Evolutionary conservation across 2,888 invertebrate genomes (phyloP).

Genomic region (Pycnomerus fuliginosus): DNA sequence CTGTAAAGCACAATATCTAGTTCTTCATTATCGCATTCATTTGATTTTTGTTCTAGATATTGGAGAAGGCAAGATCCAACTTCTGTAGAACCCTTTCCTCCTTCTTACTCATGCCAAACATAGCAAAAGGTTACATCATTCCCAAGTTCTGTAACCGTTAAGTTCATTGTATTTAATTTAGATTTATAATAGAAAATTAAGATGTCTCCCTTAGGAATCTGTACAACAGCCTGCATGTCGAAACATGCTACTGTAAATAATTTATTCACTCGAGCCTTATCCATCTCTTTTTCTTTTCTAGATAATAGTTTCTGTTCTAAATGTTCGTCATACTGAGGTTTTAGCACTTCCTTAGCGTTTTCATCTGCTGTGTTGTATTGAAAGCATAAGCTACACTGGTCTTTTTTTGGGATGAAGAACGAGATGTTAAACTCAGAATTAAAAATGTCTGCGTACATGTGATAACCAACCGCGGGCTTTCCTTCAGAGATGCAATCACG

Average conservation of each 20-base stretch:
- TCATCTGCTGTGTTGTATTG: conserved; percentile 14
- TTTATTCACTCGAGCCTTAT: conserved; percentile 20
- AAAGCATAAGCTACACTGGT: conserved; percentile 22
- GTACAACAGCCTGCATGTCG: conserved; percentile 33
- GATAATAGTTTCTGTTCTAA: conserved; percentile 27
- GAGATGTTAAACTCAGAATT: conserved; percentile 27
- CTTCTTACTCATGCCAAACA: conserved; percentile 43
- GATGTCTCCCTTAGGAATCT: conserved; percentile 30
- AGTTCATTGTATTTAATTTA: conserved; percentile 29
- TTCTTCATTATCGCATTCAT: conserved; percentile 9
- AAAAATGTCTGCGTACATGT: conserved; percentile 23
- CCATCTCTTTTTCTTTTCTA: conserved; percentile 26
- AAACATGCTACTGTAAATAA: conserved; percentile 25
- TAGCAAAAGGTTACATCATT: conserved; percentile 31
- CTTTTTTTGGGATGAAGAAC: conserved; percentile 28
- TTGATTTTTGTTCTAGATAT: conserved; percentile 30
- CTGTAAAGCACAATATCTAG: conserved; percentile 32
- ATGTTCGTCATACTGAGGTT: conserved; percentile 24
- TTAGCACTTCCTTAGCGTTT: conserved; percentile 19
- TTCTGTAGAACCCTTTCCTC: conserved; percentile 40
- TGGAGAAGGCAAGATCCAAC: conserved; percentile 42
- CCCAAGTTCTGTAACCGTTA: conserved; percentile 26
- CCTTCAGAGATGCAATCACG: conserved; percentile 17
- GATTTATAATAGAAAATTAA: conserved; percentile 32
- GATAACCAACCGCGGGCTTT: conserved; percentile 18